Evolutionary conservation across 2,797 vertebrate genomes (phyloP).

Genomic region (Dendrocincla tyrannina): DNA sequence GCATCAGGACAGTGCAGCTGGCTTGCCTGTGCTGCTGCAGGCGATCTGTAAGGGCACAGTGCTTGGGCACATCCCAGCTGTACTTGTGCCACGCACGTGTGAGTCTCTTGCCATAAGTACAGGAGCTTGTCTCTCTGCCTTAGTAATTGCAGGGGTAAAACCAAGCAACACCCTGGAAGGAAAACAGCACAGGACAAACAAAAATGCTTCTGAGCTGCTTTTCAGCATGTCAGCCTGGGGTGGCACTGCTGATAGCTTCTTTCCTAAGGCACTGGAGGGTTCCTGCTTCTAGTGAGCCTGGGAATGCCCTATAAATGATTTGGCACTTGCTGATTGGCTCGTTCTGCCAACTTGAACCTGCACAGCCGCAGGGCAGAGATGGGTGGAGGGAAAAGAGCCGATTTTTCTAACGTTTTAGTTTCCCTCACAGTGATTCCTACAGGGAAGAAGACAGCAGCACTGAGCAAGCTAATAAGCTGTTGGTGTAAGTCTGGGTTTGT

Average conservation of each 20-base stretch:
- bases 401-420: not conserved
- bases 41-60: not conserved
- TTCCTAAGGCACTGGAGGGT: not conserved
- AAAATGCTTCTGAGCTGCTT: not conserved
- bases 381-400: not conserved
- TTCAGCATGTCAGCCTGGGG: fast-evolving
- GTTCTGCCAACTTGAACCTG: not conserved
- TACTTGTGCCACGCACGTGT: not conserved
- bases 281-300: not conserved
- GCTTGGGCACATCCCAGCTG: not conserved
- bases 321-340: not conserved
- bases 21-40: not conserved
- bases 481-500: not conserved
- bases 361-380: not conserved
- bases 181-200: not conserved
- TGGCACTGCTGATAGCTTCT: not conserved
- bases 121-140: not conserved
- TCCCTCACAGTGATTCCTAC: not conserved
- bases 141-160: not conserved
- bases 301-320: not conserved
- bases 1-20: not conserved
- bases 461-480: not conserved
- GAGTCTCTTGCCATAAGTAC: not conserved
- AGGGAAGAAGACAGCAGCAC: not conserved
- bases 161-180: not conserved